Base-by-base conservation (phyloP, 2,888 invertebrate species). In the Xiphydria camelus region DNA sequence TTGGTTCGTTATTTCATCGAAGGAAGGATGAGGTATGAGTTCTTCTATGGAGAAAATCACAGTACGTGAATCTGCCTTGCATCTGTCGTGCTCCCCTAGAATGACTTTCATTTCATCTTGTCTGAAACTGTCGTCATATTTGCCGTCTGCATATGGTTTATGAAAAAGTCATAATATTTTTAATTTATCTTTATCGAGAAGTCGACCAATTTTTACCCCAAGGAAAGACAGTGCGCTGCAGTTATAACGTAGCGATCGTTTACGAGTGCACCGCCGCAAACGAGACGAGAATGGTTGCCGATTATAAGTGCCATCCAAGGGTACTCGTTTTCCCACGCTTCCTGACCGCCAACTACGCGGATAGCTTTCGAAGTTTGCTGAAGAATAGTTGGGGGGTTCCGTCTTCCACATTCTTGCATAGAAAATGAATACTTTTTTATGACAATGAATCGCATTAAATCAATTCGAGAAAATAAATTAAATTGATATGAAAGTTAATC, bases 291-390 rank as follows among this genome's bases (percentile, higher is more conserved):
- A 22, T 66, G 67, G 35, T 66, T 61, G 55, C 68, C 68, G 33
- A 64, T 58, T 14, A 75, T 54, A 6, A 70, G 68, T n/a, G 64
- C 69, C 51, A 75, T 64, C 76, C 75, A 76, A 3, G 74, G 72
- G 49, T 70, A 75, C 35, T 72, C 69, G 55, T 73, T 74, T 23
- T 72, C 59, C 40, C 66, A 61, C 1, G 73, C 66, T 17, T 64
- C 57, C 38, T 53, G 50, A 4, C 76, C 75, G 9, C 75, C 75
- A 15, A 75, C 72, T 33, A 76, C 67, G 10, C 75, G 53, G 23
- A 52, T 47, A n/a, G 7, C n/a, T 19, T 15, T 34, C 15, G 34
- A 2, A n/a, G 18, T n/a, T 34, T n/a, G 23, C n/a, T n/a, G 23
- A 23, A 6, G 23, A 7, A 6, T 6, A 23, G 34, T 4, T 19